phyloP scores from a whole-genome alignment of 1,140 invertebrate genomes.

The Brachionus koreanus region DNA sequence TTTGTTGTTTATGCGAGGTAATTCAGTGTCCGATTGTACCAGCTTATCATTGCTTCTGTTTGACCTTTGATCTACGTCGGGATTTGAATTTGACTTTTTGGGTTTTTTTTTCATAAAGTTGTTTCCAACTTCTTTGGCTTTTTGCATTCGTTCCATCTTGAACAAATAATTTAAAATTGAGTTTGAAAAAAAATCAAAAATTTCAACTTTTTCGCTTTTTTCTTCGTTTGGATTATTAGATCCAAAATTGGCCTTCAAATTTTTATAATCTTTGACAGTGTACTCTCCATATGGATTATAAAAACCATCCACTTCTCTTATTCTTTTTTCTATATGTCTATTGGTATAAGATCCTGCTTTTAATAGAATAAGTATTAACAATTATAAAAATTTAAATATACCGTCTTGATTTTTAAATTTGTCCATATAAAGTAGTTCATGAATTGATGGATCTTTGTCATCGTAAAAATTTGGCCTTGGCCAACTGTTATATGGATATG shows the following conservation, averaged over 20 bases:
- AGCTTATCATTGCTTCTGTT: background rate
- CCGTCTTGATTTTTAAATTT: slow-evolving; percentile 32
- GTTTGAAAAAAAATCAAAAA: background rate
- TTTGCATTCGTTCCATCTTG: background rate
- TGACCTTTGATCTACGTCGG: background rate
- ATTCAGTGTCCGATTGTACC: background rate
- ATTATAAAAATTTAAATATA: too few relatives aligned
- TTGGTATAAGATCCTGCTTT: slow-evolving; percentile 1
- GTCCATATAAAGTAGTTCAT: slow-evolving; percentile 30
- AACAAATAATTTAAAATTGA: background rate
- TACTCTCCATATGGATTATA: slow-evolving; percentile 38
- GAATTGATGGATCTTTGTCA: slow-evolving; percentile 35
- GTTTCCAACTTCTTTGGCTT: slow-evolving; percentile 23
- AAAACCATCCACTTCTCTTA: slow-evolving; percentile 31
- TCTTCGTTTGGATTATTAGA: background rate
- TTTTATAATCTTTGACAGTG: slow-evolving; percentile 31
- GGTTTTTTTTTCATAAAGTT: slow-evolving; percentile 7
- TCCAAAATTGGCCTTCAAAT: slow-evolving; percentile 20
- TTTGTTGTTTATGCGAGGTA: background rate
- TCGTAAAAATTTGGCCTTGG: background rate
- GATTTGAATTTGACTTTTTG: background rate
- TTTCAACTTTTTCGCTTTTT: slow-evolving; percentile 9
- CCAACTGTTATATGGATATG: slow-evolving; percentile 5
- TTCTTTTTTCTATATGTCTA: background rate
- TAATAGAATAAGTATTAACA: too few relatives aligned